Conservation (phyloP, 2,113 vertebrate species). For the Octodon degus region DNA sequence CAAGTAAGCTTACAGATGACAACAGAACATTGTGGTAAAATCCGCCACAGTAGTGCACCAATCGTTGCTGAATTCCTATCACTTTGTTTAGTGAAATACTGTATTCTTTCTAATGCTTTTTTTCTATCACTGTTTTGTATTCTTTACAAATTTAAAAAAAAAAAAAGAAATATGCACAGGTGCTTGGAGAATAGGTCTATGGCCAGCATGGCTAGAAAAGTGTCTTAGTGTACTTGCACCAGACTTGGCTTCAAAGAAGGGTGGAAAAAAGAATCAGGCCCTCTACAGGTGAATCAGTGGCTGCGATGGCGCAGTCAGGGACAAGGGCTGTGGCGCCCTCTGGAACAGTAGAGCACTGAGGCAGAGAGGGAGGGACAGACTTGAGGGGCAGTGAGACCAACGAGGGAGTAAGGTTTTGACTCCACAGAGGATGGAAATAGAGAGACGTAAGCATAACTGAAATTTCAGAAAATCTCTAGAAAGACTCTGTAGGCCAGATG, state of each 20-base stretch:
- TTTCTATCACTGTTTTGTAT: too few relatives aligned
- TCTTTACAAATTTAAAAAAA: too few relatives aligned
- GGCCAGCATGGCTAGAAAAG: not conserved
- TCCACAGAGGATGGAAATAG: not conserved
- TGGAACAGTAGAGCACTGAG: not conserved
- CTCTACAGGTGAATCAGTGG: not conserved
- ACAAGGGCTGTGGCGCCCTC: accelerated
- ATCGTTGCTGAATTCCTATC: too few relatives aligned
- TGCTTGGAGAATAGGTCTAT: not conserved
- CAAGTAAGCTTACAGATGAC: not conserved
- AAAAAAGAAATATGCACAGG: not conserved
- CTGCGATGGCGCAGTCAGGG: too few relatives aligned
- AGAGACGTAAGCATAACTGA: not conserved
- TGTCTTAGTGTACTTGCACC: not conserved
- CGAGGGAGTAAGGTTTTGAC: not conserved
- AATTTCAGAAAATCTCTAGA: not conserved
- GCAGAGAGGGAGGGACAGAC: too few relatives aligned
- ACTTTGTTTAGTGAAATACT: too few relatives aligned
- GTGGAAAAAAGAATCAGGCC: not conserved
- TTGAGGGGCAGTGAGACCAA: not conserved
- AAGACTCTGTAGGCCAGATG: not conserved
- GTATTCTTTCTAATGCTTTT: too few relatives aligned
- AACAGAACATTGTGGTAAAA: not conserved
- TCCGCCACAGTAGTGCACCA: too few relatives aligned
- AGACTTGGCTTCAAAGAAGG: not conserved